phyloP scores from a whole-genome alignment of 2,888 invertebrate species.

The Prenolepis imparis region DNA sequence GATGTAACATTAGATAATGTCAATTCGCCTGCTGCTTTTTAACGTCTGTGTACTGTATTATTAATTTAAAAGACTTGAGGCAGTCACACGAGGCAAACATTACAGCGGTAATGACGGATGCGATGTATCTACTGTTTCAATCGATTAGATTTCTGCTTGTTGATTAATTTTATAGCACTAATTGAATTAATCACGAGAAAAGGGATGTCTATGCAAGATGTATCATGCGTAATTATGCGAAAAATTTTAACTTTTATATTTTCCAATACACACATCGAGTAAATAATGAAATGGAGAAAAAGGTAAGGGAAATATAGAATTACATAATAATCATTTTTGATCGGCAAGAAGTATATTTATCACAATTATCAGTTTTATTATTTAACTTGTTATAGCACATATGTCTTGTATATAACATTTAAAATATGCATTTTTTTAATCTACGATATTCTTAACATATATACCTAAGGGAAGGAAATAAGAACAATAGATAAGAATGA shows the following conservation, averaged over 20 bases:
- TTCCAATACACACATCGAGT: neutral
- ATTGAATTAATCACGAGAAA: neutral
- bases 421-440: neutral
- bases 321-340: neutral
- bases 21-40: slow-evolving; percentile 2
- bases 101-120: neutral
- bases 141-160: neutral
- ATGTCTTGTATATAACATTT: neutral
- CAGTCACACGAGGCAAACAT: neutral
- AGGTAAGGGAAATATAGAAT: neutral
- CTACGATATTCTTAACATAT: neutral
- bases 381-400: neutral
- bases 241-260: neutral
- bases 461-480: neutral
- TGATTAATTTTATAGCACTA: neutral
- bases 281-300: neutral
- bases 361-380: neutral
- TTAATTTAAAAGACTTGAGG: slow-evolving; percentile 40
- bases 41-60: slow-evolving; percentile 32
- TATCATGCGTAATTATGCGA: neutral
- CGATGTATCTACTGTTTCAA: neutral
- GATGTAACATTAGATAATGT: slow-evolving; percentile 22
- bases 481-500: slow-evolving; percentile 54
- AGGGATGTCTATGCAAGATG: neutral
- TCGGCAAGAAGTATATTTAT: neutral